phyloP scores from a whole-genome alignment of 2,113 vertebrate genomes.

The Vombatus ursinus region DNA sequence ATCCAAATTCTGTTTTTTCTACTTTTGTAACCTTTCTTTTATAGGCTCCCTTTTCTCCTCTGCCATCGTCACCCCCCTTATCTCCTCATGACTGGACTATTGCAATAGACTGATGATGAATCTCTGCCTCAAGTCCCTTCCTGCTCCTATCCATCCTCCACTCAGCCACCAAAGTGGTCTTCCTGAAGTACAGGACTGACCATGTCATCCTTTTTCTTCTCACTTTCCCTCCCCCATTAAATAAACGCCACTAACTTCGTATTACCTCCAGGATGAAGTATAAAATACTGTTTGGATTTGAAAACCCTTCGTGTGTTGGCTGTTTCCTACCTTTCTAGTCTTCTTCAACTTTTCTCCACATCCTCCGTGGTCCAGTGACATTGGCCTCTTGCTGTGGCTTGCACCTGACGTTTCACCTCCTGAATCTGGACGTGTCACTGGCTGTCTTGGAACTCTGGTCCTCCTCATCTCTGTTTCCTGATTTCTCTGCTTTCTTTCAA shows the following conservation, averaged over 20 bases:
- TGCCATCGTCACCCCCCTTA: too few species aligned
- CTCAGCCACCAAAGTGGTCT: background rate
- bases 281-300: background rate
- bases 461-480: background rate
- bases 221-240: background rate
- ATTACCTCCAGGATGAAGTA: background rate
- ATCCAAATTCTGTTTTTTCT: background rate
- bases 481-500: background rate
- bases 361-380: background rate
- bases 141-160: background rate
- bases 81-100: background rate
- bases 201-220: background rate
- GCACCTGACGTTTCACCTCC: background rate
- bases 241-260: background rate
- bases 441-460: background rate
- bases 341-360: background rate
- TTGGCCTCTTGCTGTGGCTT: background rate
- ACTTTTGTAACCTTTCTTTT: background rate
- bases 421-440: background rate
- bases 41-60: background rate
- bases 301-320: background rate
- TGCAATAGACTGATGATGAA: background rate
- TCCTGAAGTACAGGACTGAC: background rate
- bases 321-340: background rate
- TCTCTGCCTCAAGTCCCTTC: background rate